These are phyloP conservation scores for Pluvianellus socialis DNA, from an alignment of 2,113 vertebrate species.

Conservation along the genomic window DNA sequence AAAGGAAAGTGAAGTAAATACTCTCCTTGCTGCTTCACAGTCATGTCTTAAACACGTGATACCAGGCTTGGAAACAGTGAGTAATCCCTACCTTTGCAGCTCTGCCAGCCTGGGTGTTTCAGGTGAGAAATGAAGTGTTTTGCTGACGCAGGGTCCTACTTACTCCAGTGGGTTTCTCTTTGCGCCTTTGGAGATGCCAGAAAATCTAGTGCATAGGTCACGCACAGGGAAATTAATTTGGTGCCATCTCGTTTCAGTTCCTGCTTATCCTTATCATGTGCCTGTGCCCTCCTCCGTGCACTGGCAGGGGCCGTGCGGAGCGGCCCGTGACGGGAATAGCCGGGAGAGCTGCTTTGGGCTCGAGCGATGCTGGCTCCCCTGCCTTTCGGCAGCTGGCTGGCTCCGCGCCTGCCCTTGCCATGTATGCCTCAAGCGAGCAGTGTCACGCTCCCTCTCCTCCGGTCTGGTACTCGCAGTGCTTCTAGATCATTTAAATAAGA, in stretches of 20 bases:
- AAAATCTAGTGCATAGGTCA: conserved; percentile 27
- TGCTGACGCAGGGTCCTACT: conserved; percentile 16
- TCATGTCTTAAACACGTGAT: not conserved
- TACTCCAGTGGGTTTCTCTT: conserved; percentile 21
- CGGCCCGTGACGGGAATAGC: not conserved
- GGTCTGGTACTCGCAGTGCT: not conserved
- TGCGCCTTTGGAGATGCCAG: not conserved
- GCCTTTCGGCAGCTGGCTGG: not conserved
- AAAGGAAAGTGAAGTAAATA: not conserved
- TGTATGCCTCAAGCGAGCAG: not conserved
- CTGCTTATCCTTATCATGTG: conserved; percentile 42
- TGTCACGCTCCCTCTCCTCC: not conserved
- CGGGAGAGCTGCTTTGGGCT: not conserved
- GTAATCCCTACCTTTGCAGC: not conserved
- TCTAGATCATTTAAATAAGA: not conserved
- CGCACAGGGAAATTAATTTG: not conserved
- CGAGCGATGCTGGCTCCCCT: not conserved
- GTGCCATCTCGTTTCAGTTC: conserved; percentile 10
- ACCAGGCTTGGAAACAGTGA: not conserved
- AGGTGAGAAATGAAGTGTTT: not conserved
- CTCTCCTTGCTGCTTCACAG: not conserved
- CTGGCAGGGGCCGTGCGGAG: not conserved
- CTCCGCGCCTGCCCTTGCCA: not conserved
- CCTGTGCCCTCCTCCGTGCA: not conserved
- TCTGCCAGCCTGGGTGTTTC: not conserved